Evolutionary conservation across 2,113 vertebrate genomes (phyloP).

Genomic region (Leptosomus discolor): DNA sequence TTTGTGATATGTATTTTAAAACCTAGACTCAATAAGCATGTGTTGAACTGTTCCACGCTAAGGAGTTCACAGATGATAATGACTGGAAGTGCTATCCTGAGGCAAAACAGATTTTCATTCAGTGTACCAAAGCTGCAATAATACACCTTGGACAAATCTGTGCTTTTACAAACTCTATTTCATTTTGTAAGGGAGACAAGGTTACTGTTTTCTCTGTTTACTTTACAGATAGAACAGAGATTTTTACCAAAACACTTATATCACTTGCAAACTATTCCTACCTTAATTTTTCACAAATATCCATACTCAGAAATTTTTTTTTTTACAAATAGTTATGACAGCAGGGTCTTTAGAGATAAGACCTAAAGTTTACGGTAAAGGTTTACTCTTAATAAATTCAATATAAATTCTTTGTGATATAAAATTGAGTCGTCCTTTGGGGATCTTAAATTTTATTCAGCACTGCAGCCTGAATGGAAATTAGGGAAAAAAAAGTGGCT

Average conservation of each 20-base stretch:
- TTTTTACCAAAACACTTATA: background rate
- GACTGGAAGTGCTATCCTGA: background rate
- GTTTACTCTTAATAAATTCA: background rate
- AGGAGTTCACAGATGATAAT: background rate
- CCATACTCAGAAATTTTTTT: background rate
- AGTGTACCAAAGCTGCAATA: background rate
- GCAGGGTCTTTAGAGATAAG: background rate
- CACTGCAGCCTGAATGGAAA: background rate
- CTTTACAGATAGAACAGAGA: background rate
- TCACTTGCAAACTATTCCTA: background rate
- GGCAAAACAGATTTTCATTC: background rate
- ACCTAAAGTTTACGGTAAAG: background rate
- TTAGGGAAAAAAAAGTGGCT: fast-evolving
- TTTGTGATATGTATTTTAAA: background rate
- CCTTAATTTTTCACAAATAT: background rate
- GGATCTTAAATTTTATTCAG: background rate
- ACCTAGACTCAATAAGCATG: background rate
- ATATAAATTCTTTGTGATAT: background rate
- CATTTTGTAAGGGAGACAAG: background rate
- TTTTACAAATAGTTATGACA: background rate
- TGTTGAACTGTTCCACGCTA: background rate
- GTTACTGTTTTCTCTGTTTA: background rate
- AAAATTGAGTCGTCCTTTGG: background rate
- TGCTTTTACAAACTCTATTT: background rate
- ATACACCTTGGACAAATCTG: background rate